Evolutionary conservation across 2,797 vertebrate species (phyloP).

Genomic region (Philypnodon macrostomus): DNA sequence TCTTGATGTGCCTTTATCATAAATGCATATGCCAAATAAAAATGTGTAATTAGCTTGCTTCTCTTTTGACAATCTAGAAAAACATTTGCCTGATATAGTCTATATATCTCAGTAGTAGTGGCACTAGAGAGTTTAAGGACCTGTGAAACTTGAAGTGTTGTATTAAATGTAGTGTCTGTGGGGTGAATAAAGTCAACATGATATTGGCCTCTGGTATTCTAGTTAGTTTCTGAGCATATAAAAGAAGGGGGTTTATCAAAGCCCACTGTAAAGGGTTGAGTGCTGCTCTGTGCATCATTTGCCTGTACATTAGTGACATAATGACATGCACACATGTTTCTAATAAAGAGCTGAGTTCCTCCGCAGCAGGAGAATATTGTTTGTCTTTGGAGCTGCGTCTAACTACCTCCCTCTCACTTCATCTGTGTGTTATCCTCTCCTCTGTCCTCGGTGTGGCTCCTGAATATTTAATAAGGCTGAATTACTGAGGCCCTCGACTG

Average conservation of each 20-base stretch:
- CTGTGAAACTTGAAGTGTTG: not conserved
- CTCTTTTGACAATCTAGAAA: not conserved
- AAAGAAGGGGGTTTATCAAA: not conserved
- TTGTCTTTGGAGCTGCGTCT: constrained; percentile 10
- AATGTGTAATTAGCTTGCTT: not conserved
- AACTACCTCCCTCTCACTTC: constrained; percentile 30
- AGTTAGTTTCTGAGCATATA: not conserved
- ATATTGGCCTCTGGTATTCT: not conserved
- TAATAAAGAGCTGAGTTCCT: not conserved
- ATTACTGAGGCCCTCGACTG: constrained; percentile 81
- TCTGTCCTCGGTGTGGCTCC: constrained; percentile 59
- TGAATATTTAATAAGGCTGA: constrained; percentile 85
- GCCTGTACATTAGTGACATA: not conserved
- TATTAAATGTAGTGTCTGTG: not conserved
- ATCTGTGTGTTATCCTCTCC: constrained; percentile 36
- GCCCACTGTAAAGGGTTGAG: not conserved
- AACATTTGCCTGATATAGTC: not conserved
- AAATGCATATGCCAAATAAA: not conserved
- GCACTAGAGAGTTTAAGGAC: not conserved
- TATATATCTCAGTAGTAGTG: not conserved
- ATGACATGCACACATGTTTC: not conserved
- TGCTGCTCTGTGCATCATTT: not conserved
- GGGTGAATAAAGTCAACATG: no score
- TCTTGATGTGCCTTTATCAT: not conserved
- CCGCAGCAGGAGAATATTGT: constrained; percentile 6